Evolutionary conservation across 2,113 vertebrate species (phyloP), one percentile per base, ranked within the genome.

Genomic region (Desmodus rotundus): DNA sequence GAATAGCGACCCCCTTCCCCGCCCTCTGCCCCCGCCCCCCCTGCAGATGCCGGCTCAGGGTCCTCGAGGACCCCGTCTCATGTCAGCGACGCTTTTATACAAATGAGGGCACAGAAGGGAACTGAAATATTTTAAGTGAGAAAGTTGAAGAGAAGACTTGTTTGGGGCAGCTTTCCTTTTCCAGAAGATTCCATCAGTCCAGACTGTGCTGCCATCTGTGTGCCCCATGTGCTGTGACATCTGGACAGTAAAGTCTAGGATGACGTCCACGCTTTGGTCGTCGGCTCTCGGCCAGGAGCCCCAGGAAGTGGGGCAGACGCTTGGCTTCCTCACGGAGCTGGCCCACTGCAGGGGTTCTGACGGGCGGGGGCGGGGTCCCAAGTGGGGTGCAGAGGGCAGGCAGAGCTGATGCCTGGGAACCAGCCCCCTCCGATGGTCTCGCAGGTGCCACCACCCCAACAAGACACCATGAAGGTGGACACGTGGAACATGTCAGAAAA

Each of bases 181-280:
- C 63, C 52, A 36, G 63, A 92, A 83, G 81, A 5, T 63, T 54
- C 56, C 19, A 2, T 20, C 15, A 8, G 2, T 10, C 24, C 17
- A 15, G 28, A 22, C 2, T 0, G 14, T 33, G 78, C 43, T 3
- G 1, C 50, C 1, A 0, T 33, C 45, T 3, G 2, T 0, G 4
- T 4, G 36, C 19, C 10, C 24, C 24, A 1, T 1, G 4, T 1
- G 2, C 0, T 16, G 38, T 47, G 68, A 31, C 3, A 47, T 36
- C 41, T 7, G 47, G 61, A 0, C 6, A 5, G 52, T 4, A 4
- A 86, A 9, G 28, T 41, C 41, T 13, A 14, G 26, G 38, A 9
- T 4, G 33, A 26, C 41, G 6, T 19, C 47, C 38, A 0, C 1
- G 5, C 24, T 1, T 17, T 3, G 2, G 5, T 9, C 7, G 2